Evolutionary conservation across 2,888 invertebrate species (phyloP), one percentile per base, ranked within the genome.

Genomic region (Nebria salina): DNA sequence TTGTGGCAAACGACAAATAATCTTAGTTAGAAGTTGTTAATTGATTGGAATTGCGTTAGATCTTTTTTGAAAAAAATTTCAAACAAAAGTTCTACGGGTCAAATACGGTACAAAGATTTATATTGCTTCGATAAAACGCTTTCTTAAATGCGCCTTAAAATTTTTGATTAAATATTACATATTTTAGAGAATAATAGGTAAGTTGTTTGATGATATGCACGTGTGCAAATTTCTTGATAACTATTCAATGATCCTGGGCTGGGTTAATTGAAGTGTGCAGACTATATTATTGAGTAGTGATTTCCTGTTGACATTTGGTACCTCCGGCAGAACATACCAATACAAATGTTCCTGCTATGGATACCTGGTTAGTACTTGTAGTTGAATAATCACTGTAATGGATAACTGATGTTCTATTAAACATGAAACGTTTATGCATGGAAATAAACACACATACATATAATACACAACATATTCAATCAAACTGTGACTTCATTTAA

Each of bases 381-480:
- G n/a, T 65, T 42, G 65, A 76, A 15, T 66, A 76, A 76, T 76
- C 68, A 76, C 66, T 20, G 26, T 76, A 76, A 76, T 76, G 76
- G 76, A 76, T 66, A 76, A 76, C 68, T 68, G 76, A 42, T 76
- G 76, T 76, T 76, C 76, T 65, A 54, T 75, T 42, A 9, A 26
- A 54, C 54, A 54, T 54, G 54, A 54, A 54, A 54, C 54, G 54
- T 54, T 34, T 54, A 54, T 54, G 54, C 54, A 54, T 54, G 8
- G 8, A 54, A 11, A 54, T 54, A 54, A 11, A 54, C 13, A 54
- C 9, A 43, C 13, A 54, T 54, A 54, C 13, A 54, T 54, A 54
- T 54, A 54, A 6, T 54, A 54, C 13, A 54, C 8, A 54, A 34
- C 34, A 34, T 34, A 34, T 34, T 34, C 34, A 34, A 34, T 34